phyloP scores from a whole-genome alignment of 2,113 vertebrate genomes.

The Protomyctophum bolini region DNA sequence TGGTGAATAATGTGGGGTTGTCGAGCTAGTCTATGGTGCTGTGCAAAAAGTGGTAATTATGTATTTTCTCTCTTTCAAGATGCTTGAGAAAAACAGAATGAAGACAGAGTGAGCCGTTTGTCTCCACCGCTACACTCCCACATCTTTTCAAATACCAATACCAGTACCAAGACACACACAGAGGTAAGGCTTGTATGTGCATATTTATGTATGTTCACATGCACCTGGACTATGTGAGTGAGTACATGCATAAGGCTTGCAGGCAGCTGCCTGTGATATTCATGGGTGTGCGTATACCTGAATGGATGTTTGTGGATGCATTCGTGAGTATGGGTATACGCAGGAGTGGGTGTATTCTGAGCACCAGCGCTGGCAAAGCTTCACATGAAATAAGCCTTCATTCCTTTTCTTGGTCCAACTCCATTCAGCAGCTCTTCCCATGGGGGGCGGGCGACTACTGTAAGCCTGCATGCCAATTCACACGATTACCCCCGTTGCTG shows the following conservation, averaged over 20 bases:
- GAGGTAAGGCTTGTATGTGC: no score
- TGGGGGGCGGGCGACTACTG: constrained; percentile 34
- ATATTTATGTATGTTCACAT: no score
- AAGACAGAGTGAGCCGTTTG: constrained; percentile 41
- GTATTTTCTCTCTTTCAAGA: constrained; percentile 56
- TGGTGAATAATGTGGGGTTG: constrained; percentile 63
- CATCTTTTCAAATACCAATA: constrained; percentile 22
- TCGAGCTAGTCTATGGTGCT: constrained; percentile 56
- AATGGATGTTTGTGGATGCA: constrained; percentile 26
- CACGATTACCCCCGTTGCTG: constrained; percentile 35
- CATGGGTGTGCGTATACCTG: constrained; percentile 16
- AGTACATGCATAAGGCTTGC: neutral
- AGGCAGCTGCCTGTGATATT: constrained; percentile 12
- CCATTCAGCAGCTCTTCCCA: constrained; percentile 50
- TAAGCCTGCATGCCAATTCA: constrained; percentile 51
- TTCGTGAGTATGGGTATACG: constrained; percentile 3
- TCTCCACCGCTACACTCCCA: constrained; percentile 38
- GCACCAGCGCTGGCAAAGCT: constrained; percentile 3
- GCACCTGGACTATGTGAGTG: neutral
- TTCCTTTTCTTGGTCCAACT: constrained; percentile 37
- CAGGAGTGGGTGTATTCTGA: constrained; percentile 6
- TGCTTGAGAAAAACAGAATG: constrained; percentile 45
- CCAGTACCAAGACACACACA: no score
- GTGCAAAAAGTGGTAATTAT: constrained; percentile 62
- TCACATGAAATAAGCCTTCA: constrained; percentile 37